Evolutionary conservation across 2,113 vertebrate genomes (phyloP).

Genomic region (Pteropus alecto): DNA sequence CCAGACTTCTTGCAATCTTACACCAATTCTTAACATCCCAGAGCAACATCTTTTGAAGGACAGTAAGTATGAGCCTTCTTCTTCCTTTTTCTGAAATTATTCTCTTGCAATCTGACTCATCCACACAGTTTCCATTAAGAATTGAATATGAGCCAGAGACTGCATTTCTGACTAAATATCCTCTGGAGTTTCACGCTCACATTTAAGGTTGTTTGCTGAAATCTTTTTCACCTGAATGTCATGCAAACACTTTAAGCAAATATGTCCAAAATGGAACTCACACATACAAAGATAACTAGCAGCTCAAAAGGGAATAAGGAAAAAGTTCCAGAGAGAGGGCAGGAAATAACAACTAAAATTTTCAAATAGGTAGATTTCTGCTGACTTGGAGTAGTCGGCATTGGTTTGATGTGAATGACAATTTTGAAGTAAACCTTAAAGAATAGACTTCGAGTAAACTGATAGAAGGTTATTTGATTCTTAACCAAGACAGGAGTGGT

Average conservation of each 20-base stretch:
- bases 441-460: background rate
- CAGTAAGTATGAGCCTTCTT: background rate
- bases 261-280: background rate
- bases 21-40: background rate
- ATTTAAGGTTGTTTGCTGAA: background rate
- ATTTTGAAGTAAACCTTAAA: slow-evolving; percentile 11
- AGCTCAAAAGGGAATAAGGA: background rate
- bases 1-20: background rate
- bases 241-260: background rate
- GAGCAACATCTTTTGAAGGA: background rate
- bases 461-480: background rate
- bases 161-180: background rate
- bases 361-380: background rate
- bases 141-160: background rate
- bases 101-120: background rate
- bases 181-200: background rate
- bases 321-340: background rate
- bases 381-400: background rate
- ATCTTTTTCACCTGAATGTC: background rate
- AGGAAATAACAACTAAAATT: background rate
- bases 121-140: background rate
- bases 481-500: background rate
- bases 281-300: background rate
- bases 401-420: background rate
- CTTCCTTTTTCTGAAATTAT: background rate